Evolutionary conservation across 2,113 vertebrate genomes (phyloP).

Genomic region (Elachura formosa): DNA sequence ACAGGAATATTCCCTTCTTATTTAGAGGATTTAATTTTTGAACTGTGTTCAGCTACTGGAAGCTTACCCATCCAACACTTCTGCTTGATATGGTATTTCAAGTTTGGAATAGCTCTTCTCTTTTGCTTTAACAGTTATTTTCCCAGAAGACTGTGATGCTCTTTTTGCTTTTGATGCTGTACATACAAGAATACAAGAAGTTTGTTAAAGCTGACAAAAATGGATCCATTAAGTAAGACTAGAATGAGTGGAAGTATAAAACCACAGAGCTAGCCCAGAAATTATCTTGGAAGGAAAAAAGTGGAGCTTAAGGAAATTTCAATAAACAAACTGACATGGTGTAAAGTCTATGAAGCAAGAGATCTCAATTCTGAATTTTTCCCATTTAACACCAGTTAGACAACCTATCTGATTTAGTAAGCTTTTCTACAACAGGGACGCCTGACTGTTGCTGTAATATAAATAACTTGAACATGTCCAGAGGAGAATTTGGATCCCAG

Average conservation of each 20-base stretch:
- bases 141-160: slow-evolving; percentile 90
- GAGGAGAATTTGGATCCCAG: not conserved
- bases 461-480: not conserved
- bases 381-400: not conserved
- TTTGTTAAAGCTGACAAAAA: not conserved
- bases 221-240: not conserved
- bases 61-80: slow-evolving; percentile 95
- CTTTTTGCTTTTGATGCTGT: slow-evolving; percentile 94
- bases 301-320: not conserved
- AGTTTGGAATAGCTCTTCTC: slow-evolving; percentile 99
- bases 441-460: not conserved
- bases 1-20: not conserved
- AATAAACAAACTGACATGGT: not conserved
- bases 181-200: not conserved
- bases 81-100: slow-evolving; percentile 98
- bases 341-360: not conserved
- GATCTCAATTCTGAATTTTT: not conserved
- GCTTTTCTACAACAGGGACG: not conserved
- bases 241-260: not conserved
- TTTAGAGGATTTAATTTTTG: not conserved
- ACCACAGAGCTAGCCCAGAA: not conserved
- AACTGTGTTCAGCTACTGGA: not conserved
- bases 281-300: not conserved
- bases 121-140: slow-evolving; percentile 98
- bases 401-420: not conserved